These are phyloP conservation scores for Antheraea pernyi DNA, from an alignment of 1,140 invertebrate genomes.

Conservation along the genomic window DNA sequence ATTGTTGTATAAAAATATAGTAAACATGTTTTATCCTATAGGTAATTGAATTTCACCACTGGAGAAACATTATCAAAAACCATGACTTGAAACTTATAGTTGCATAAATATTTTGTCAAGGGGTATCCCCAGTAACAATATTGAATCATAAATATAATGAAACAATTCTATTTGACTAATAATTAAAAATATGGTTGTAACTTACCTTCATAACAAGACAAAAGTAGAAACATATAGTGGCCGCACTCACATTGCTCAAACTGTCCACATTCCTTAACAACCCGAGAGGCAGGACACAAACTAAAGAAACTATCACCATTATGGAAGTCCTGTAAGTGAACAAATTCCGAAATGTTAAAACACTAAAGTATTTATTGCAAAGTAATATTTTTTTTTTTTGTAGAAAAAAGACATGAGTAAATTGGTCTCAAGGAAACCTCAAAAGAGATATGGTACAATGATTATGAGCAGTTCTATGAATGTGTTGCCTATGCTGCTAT, in stretches of 20 bases:
- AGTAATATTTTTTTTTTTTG: not conserved
- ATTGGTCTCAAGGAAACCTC: no score
- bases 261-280: slow-evolving; percentile 95
- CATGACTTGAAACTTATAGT: no score
- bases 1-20: no score
- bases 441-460: no score
- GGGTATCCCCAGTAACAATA: no score
- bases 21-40: no score
- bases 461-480: no score
- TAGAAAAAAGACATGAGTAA: not conserved
- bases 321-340: slow-evolving; percentile 78
- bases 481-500: no score
- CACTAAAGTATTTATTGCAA: not conserved
- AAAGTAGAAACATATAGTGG: slow-evolving; percentile 94
- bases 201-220: slow-evolving; percentile 92
- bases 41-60: no score
- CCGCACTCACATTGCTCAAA: slow-evolving; percentile 91
- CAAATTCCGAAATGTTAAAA: not conserved
- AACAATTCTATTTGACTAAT: not conserved
- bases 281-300: slow-evolving; percentile 94
- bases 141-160: no score
- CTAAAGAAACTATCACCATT: slow-evolving; percentile 85
- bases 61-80: no score
- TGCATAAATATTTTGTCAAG: no score
- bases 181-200: not conserved